Conservation (phyloP, 2,113 vertebrate species). For the Vimba vimba region DNA sequence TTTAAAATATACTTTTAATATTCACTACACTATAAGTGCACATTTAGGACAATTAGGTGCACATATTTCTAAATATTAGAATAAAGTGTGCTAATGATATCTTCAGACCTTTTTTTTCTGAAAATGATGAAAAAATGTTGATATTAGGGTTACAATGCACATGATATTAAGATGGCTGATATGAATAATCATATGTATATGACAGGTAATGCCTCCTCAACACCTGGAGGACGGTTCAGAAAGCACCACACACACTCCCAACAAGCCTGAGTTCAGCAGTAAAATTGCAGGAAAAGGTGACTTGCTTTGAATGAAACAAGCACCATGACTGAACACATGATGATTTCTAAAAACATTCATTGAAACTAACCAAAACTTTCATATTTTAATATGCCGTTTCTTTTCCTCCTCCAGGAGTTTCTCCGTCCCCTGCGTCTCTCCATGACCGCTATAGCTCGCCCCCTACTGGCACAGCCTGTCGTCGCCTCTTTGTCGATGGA, state of each 20-base stretch:
- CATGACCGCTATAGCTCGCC: conserved; percentile 97
- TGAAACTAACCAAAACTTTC: background rate
- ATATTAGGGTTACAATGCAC: too few relatives aligned
- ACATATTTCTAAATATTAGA: too few relatives aligned
- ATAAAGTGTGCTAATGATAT: too few relatives aligned
- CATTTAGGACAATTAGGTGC: too few relatives aligned
- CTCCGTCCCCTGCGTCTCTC: conserved; percentile 82
- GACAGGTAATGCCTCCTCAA: conserved; percentile 90
- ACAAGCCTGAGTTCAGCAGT: conserved; percentile 72
- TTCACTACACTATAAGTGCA: too few relatives aligned
- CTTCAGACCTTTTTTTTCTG: too few relatives aligned
- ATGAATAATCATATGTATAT: background rate
- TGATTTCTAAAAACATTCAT: background rate
- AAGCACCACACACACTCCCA: conserved; percentile 51
- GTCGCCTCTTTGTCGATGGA: conserved; percentile 89
- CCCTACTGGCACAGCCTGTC: conserved; percentile 88
- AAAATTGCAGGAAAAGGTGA: conserved; percentile 69
- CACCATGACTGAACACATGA: background rate
- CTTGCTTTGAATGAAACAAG: background rate
- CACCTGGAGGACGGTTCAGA: conserved; percentile 78
- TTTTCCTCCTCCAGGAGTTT: conserved; percentile 74
- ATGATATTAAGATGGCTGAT: too few relatives aligned
- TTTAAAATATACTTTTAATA: too few relatives aligned
- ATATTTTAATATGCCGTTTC: background rate
- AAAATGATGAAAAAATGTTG: too few relatives aligned